Conservation (phyloP, 2,797 vertebrate genomes). For the Odontamblyopus lacepedii region DNA sequence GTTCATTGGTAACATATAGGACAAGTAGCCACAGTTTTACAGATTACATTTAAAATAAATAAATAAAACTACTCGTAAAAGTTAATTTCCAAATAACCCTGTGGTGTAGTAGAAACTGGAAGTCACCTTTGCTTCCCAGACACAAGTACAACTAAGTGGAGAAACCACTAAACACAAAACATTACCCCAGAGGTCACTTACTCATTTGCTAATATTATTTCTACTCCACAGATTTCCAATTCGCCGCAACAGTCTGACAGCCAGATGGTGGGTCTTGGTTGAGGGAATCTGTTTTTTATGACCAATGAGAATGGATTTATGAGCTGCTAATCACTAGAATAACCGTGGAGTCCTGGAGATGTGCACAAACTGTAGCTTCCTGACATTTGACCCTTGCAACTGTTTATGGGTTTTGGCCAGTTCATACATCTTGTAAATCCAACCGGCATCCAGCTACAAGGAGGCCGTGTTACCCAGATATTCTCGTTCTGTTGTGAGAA, state of each 20-base stretch:
- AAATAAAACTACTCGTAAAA: conserved; percentile 21
- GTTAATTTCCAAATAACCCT: conserved; percentile 33
- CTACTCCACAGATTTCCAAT: conserved; percentile 38
- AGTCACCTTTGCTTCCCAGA: conserved; percentile 47
- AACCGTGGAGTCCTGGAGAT: conserved; percentile 46
- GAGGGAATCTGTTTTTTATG: conserved; percentile 56
- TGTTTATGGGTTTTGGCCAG: conserved; percentile 24
- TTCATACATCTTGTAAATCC: conserved; percentile 11
- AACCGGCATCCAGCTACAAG: conserved; percentile 34
- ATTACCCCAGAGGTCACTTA: conserved; percentile 49
- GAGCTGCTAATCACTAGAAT: conserved; percentile 61
- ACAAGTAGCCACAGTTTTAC: too few relatives aligned
- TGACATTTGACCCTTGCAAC: conserved; percentile 48
- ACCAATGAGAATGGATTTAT: conserved; percentile 53
- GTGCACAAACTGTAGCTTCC: conserved; percentile 33
- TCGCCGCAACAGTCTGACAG: conserved; percentile 34
- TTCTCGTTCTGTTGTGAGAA: conserved; percentile 66
- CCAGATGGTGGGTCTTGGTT: conserved; percentile 60
- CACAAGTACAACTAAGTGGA: conserved; percentile 54
- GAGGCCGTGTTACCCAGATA: conserved; percentile 67
- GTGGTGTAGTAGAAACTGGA: conserved; percentile 39
- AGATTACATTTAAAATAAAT: too few relatives aligned
- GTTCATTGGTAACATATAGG: too few relatives aligned
- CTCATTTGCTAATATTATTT: conserved; percentile 48
- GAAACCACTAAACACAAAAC: conserved; percentile 36